Evolutionary conservation across 2,113 vertebrate genomes (phyloP), one percentile per base, ranked within the genome.

Genomic region (Cochlearius cochlearius): DNA sequence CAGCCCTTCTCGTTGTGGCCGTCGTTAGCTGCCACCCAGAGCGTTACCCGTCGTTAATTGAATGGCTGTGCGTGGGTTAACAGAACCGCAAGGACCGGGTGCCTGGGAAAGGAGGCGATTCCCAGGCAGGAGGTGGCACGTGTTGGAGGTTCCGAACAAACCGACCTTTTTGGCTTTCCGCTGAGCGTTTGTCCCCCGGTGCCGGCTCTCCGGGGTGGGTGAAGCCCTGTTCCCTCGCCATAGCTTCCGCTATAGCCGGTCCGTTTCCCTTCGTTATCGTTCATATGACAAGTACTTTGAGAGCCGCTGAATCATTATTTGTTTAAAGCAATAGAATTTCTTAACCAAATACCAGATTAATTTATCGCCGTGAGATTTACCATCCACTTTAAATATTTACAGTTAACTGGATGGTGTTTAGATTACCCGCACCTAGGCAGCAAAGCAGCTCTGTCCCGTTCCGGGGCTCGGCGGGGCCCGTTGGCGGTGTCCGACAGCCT

Each of bases 341-440:
- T 45, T 76, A 67, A 80, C 22, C 69, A 88, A 88, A 60, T 55
- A 56, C 9, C 34, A 32, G 38, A 38, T 88, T 21, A 55, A 88
- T 77, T 84, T 75, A 72, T 88, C 10, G 0, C 76, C 12, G 26
- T 25, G 66, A 78, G 67, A 38, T 90, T 56, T 50, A 16, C 77
- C 47, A 60, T 59, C 66, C 81, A 71, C 90, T 87, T 79, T 14
- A 92, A 79, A 90, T 90, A 92, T 92, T 90, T 92, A 74, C 66
- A 71, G 49, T 34, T 15, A n/a, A 17, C 43, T 78, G 76, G 64
- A 63, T 34, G 32, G 55, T 78, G 56, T 90, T 94, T 79, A 14
- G 55, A 41, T 84, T 84, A 55, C 77, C 66, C 59, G 59, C 47
- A 38, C 60, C 68, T 32, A 5, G 25, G 10, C 12, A 14, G 63